These are phyloP conservation scores for Galeruca laticollis DNA, from an alignment of 2,888 invertebrate species.

Conservation along the genomic window DNA sequence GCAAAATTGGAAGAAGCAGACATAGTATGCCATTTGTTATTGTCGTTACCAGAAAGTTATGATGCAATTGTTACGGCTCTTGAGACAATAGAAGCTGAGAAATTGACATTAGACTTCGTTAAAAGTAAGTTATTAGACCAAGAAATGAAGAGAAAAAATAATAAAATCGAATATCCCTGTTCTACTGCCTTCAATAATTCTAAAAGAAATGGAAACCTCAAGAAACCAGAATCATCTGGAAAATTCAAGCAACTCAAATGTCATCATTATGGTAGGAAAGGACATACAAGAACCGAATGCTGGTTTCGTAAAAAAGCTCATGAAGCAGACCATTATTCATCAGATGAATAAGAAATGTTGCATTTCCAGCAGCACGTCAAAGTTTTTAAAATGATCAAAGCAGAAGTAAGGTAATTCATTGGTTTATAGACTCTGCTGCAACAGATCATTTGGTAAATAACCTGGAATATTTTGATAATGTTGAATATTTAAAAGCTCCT, in stretches of 20 bases:
- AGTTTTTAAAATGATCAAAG: background rate
- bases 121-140: slow-evolving; percentile 17
- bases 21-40: background rate
- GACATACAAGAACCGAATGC: slow-evolving; percentile 24
- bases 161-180: no score
- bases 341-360: slow-evolving; percentile 18
- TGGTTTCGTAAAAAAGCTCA: slow-evolving; percentile 19
- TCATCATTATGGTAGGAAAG: slow-evolving; percentile 24
- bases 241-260: slow-evolving; percentile 11
- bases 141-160: slow-evolving; percentile 15
- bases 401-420: background rate
- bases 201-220: slow-evolving; percentile 7
- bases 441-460: slow-evolving; percentile 17
- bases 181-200: background rate
- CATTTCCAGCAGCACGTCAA: slow-evolving; percentile 6
- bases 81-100: background rate
- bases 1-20: background rate
- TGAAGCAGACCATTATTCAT: slow-evolving; percentile 11
- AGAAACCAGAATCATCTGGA: slow-evolving; percentile 8
- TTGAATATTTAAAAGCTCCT: slow-evolving; percentile 8
- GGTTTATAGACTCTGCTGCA: slow-evolving; percentile 13
- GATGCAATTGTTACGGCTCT: background rate
- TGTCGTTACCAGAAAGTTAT: background rate
- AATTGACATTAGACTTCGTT: slow-evolving; percentile 20
- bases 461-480: slow-evolving; percentile 8